Base-by-base conservation (phyloP, 2,113 vertebrate genomes). In the Poecile atricapillus region DNA sequence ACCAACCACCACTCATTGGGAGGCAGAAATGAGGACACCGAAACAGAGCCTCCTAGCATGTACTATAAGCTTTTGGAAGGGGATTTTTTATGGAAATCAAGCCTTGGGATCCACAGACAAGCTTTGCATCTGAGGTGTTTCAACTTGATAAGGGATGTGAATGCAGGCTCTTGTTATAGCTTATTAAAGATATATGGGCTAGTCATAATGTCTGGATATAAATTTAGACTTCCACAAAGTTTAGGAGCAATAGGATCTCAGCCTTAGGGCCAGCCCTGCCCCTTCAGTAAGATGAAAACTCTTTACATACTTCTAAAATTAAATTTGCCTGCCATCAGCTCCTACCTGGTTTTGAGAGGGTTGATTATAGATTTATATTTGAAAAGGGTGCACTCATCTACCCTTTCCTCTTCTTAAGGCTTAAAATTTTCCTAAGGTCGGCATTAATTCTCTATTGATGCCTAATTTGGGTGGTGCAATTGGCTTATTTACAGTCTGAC, bases 401-500 rank as follows among this genome's bases (percentile, higher is more conserved):
- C 31, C 15, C 35, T 47, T 92, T 80, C 33, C 55, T 84, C 85
- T 83, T 84, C 55, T 67, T 46, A 89, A 71, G 23, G 52, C 60
- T 68, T 81, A 60, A 86, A 19, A 49, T 90, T 83, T 94, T 88
- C 60, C 49, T 44, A 22, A 62, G 83, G 44, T 55, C 0, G 0
- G 39, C 31, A 35, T 81, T 80, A 64, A 67, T 94, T 94, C 41
- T 68, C 46, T 73, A 5, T 44, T 58, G 41, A 65, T 79, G 23
- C 58, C 73, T 92, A 81, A 94, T 92, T 93, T 87, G 68, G 64
- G 49, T 73, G 49, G 69, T 76, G 59, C 84, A 67, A 92, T 87
- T 93, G 65, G 80, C 73, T 94, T 96, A 87, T 76, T 95, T 88
- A 50, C 2, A 24, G 41, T 35, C 35, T 85, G 63, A 65, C 10